These are phyloP conservation scores for Steinernema khuongi DNA, from an alignment of 1,140 invertebrate species.

Conservation along the genomic window DNA sequence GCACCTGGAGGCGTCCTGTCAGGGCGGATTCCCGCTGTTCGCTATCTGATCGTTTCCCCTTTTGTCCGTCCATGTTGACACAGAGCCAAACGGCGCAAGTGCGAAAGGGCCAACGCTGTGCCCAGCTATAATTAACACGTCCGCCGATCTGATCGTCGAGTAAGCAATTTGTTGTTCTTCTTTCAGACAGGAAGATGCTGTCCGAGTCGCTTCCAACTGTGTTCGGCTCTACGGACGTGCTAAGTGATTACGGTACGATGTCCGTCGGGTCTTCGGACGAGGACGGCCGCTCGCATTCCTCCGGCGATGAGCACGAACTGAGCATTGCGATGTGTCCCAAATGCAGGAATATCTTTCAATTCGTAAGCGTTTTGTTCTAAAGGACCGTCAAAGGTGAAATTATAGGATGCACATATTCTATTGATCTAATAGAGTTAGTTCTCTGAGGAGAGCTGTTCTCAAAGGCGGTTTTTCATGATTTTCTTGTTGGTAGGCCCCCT, in stretches of 20 bases:
- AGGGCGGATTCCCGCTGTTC: not conserved
- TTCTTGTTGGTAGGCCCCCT: too few species aligned
- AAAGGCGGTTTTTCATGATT: too few species aligned
- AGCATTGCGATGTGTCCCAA: not conserved
- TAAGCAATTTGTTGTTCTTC: slow-evolving; percentile 6
- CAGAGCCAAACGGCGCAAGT: not conserved
- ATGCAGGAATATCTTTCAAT: not conserved
- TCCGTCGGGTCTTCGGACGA: not conserved
- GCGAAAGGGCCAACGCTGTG: not conserved
- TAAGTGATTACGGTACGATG: not conserved
- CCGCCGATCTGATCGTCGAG: not conserved
- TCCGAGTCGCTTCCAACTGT: not conserved
- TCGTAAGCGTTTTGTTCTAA: not conserved
- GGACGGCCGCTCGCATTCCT: not conserved
- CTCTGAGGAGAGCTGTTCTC: too few species aligned
- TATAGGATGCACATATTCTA: too few species aligned
- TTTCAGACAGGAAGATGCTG: not conserved
- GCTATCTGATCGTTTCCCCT: not conserved
- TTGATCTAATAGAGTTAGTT: too few species aligned
- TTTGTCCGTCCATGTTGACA: not conserved
- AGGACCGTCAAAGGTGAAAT: not conserved
- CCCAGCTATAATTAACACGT: not conserved
- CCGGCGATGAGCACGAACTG: not conserved
- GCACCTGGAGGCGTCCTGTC: not conserved
- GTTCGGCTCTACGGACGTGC: not conserved